Evolutionary conservation across 1,140 invertebrate genomes (phyloP).

Genomic region (Drosophila varians): DNA sequence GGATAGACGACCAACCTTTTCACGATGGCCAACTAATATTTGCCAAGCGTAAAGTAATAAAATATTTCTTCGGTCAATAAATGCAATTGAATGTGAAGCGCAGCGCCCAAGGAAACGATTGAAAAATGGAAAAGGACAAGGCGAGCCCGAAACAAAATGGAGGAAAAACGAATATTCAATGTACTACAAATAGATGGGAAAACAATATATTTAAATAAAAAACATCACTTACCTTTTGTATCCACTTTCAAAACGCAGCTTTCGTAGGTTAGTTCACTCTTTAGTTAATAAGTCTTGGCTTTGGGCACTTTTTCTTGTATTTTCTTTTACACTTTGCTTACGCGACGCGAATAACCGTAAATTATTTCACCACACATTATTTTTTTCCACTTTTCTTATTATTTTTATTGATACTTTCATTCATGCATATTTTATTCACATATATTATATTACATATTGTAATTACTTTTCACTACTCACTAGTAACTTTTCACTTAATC

Average conservation of each 20-base stretch:
- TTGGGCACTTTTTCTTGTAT: no score
- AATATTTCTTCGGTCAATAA: slow-evolving; percentile 74
- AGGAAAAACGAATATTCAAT: slow-evolving; percentile 8
- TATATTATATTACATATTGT: no score
- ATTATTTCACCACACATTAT: no score
- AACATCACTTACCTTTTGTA: no score
- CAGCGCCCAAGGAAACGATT: slow-evolving; percentile 17
- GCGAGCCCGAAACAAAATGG: slow-evolving; percentile 19
- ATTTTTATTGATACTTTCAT: no score
- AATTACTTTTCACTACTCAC: neutral
- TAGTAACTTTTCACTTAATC: neutral
- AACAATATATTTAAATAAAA: neutral
- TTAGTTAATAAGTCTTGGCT: no score
- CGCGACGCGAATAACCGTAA: no score
- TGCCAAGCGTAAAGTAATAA: slow-evolving; percentile 79
- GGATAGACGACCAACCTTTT: neutral
- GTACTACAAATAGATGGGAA: neutral
- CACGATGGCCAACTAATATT: slow-evolving; percentile 67
- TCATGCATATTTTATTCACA: no score
- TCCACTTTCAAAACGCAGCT: no score
- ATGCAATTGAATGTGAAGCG: slow-evolving; percentile 70
- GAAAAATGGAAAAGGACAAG: slow-evolving; percentile 10
- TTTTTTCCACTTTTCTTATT: no score
- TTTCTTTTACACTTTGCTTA: no score
- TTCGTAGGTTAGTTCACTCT: no score